phyloP scores from a whole-genome alignment of 2,888 invertebrate species.

The Bruchidius siliquastri region DNA sequence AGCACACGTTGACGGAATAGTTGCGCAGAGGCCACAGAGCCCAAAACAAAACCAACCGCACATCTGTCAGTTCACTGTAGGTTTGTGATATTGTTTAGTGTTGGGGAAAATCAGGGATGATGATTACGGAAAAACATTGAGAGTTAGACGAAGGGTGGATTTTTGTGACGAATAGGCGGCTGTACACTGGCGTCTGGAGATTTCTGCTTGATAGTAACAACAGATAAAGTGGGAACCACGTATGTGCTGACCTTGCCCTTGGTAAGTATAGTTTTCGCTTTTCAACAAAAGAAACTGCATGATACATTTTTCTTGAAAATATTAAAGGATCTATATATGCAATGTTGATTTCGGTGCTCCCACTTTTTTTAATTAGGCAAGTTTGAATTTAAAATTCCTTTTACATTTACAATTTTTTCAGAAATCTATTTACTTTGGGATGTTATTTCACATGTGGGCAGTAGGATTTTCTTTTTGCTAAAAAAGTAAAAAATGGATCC shows the following conservation, averaged over 20 bases:
- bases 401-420: too few species aligned
- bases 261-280: neutral
- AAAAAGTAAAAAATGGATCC: too few species aligned
- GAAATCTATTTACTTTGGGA: too few species aligned
- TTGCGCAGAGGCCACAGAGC: slow-evolving; percentile 3
- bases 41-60: slow-evolving; percentile 13
- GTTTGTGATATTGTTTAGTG: slow-evolving; percentile 13
- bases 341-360: too few species aligned
- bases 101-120: neutral
- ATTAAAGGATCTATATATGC: neutral
- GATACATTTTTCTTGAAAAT: neutral
- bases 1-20: neutral
- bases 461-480: too few species aligned
- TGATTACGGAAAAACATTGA: neutral
- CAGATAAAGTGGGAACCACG: neutral
- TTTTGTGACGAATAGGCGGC: neutral
- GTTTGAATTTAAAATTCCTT: too few species aligned
- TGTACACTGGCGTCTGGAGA: neutral
- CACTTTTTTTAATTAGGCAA: too few species aligned
- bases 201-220: neutral
- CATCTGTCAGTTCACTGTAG: slow-evolving; percentile 28
- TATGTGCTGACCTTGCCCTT: neutral
- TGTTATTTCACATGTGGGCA: too few species aligned
- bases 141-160: neutral
- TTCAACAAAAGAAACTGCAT: neutral